These are phyloP conservation scores for Spea multiplicata DNA, from an alignment of 2,113 vertebrate genomes.

Conservation along the genomic window DNA sequence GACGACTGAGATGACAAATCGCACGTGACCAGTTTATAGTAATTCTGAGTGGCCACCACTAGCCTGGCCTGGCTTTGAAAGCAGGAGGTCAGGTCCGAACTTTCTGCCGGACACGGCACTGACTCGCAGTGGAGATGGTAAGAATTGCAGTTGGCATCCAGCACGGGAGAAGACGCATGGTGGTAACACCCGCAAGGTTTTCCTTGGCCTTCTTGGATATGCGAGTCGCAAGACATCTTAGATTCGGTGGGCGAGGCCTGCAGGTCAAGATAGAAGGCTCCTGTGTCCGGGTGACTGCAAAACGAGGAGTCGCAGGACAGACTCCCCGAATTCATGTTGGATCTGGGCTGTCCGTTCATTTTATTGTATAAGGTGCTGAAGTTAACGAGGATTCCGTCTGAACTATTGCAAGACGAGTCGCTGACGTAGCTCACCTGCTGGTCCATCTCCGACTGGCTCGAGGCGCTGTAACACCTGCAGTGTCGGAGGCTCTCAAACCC, in stretches of 20 bases:
- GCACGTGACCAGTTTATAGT: slow-evolving; percentile 95
- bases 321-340: slow-evolving; percentile 80
- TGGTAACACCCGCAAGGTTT: slow-evolving; percentile 71
- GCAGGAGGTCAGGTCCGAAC: slow-evolving; percentile 81
- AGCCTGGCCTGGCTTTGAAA: slow-evolving; percentile 91
- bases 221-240: slow-evolving; percentile 67
- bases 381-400: slow-evolving; percentile 89
- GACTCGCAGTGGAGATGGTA: slow-evolving; percentile 75
- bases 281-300: slow-evolving; percentile 76
- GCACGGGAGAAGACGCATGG: slow-evolving; percentile 73
- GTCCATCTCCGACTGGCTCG: slow-evolving; percentile 76
- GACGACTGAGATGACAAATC: slow-evolving; percentile 95
- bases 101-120: slow-evolving; percentile 60
- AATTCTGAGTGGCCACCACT: slow-evolving; percentile 95
- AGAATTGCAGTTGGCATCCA: slow-evolving; percentile 95
- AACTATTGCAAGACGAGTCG: slow-evolving; percentile 95
- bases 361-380: slow-evolving; percentile 95
- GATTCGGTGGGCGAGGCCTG: slow-evolving; percentile 86
- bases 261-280: slow-evolving; percentile 93
- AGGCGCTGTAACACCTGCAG: slow-evolving; percentile 78
- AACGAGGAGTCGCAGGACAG: slow-evolving; percentile 78
- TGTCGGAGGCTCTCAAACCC: slow-evolving; percentile 60
- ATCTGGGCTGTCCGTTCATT: slow-evolving; percentile 75
- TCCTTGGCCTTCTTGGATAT: slow-evolving; percentile 62
- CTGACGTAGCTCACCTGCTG: slow-evolving; percentile 83